Conservation (phyloP, 2,113 vertebrate genomes). For the Megalops atlanticus region DNA sequence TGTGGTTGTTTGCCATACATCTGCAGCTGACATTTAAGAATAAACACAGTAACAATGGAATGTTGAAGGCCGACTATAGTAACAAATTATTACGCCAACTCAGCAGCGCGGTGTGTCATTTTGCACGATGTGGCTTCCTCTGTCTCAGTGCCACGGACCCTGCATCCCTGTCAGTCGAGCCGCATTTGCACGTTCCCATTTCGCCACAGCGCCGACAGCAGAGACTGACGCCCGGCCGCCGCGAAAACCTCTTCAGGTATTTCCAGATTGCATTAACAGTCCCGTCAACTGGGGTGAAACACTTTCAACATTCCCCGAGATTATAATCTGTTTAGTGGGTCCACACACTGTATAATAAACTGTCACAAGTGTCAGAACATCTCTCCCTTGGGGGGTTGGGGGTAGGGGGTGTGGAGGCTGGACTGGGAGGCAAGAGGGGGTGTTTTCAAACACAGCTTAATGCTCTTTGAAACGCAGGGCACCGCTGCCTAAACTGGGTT, state of each 20-base stretch:
- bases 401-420: not conserved
- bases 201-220: not conserved
- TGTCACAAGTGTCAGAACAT: constrained; percentile 55
- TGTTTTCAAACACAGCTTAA: constrained; percentile 27
- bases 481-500: not conserved
- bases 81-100: constrained; percentile 69
- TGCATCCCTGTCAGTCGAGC: constrained; percentile 56
- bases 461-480: constrained; percentile 8
- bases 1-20: constrained; percentile 56
- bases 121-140: constrained; percentile 65
- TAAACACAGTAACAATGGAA: constrained; percentile 68
- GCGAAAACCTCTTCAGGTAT: constrained; percentile 20
- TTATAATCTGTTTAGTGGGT: constrained; percentile 58
- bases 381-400: constrained; percentile 34
- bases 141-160: constrained; percentile 62
- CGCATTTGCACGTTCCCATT: constrained; percentile 59
- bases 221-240: not conserved
- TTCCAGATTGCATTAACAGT: constrained; percentile 36
- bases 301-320: constrained; percentile 45
- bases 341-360: constrained; percentile 61
- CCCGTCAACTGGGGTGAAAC: constrained; percentile 26
- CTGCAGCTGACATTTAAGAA: constrained; percentile 60
- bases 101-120: constrained; percentile 63
- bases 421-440: not conserved
- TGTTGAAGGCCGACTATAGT: constrained; percentile 67